Base-by-base conservation (phyloP, 2,113 vertebrate species). In the Nettapus auritus region DNA sequence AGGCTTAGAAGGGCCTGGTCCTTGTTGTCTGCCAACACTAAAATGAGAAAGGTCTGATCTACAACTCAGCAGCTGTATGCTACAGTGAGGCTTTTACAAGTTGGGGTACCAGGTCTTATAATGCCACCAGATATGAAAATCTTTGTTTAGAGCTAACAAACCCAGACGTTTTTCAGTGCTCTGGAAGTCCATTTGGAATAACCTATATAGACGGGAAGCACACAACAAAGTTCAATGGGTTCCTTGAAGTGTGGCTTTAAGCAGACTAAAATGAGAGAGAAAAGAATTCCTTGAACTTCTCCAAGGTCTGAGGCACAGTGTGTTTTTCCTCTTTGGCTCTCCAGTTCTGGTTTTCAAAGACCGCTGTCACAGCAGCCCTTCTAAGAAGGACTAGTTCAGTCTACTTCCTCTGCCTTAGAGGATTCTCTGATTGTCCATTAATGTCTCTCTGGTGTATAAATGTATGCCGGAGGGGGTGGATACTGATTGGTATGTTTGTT, bases 331-430 rank as follows among this genome's bases (percentile, higher is more conserved):
- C 59, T 84, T 82, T 74, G n/a, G 13, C 36, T 93, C n/a, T 79
- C 69, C 59, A 23, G 80, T 60, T 88, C 48, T 56, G 29, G 4
- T 81, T 81, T 91, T 96, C 93, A 96, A 95, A 94, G 62, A 56
- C 53, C 26, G 23, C 17, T 86, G 42, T 88, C 88, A 68, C 83
- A 93, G 73, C 60, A 96, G 73, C 63, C 34, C 66, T 62, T 71
- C 73, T 88, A 82, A 88, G 71, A 80, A 66, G 53, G n/a, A n/a
- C n/a, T n/a, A n/a, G n/a, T 86, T 89, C 79, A 53, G 23, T 31
- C 21, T 46, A 56, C 38, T 88, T 90, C 28, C 44, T 84, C 42
- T 79, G 57, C n/a, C 36, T 73, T 26, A 82, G 34, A 86, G 44
- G 25, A 60, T 89, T 90, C 22, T 67, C 56, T 91, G 52, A 67